phyloP scores from a whole-genome alignment of 2,113 vertebrate species.

The Chamaea fasciata region DNA sequence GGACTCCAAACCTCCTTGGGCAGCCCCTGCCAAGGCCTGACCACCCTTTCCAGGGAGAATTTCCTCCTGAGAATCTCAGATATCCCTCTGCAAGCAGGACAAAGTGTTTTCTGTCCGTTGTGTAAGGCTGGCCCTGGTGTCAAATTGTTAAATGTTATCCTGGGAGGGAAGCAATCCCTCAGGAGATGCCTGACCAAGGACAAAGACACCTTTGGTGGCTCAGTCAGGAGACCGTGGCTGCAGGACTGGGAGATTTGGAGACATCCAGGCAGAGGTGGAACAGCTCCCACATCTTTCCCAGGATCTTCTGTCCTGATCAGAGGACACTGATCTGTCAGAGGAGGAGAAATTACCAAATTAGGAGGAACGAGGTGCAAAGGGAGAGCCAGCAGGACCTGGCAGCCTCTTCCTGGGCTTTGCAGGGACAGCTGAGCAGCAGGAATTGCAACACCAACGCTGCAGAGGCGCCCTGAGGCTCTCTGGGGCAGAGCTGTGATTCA shows the following conservation, averaged over 20 bases:
- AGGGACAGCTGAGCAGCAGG: background rate
- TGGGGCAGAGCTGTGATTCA: background rate
- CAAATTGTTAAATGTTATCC: background rate
- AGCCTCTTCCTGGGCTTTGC: background rate
- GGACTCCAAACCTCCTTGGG: background rate
- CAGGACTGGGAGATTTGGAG: background rate
- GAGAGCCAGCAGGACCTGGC: background rate
- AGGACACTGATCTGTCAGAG: background rate
- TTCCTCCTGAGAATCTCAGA: background rate
- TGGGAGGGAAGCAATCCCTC: fast-evolving
- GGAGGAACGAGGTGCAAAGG: background rate
- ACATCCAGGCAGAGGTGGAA: background rate
- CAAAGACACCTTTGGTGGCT: background rate
- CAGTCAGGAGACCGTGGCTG: fast-evolving
- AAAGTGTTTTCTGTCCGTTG: fast-evolving
- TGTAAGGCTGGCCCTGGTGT: background rate
- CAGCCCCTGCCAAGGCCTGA: background rate
- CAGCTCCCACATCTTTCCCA: background rate
- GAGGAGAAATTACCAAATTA: background rate
- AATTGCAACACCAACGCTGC: fast-evolving
- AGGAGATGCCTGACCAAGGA: background rate
- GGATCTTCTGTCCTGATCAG: background rate
- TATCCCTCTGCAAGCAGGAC: background rate
- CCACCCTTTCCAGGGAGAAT: background rate
- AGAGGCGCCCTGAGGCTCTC: background rate